A percentile compares a stretch with the other conserved stretches of the same genome.
Conservation (phyloP, 2,113 vertebrate genomes). For the Misgurnus anguillicaudatus region DNA sequence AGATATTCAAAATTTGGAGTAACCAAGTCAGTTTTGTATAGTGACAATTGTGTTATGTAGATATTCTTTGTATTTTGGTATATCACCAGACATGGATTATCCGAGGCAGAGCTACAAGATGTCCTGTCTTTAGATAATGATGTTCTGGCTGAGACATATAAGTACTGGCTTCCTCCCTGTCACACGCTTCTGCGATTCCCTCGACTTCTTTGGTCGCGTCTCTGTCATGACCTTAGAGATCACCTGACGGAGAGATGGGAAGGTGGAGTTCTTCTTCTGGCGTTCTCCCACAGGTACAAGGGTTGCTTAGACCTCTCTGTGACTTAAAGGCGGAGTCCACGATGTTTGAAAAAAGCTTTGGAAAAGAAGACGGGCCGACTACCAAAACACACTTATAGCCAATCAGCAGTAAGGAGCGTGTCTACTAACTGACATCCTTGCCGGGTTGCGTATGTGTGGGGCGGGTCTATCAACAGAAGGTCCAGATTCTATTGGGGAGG, state of each 20-base stretch:
- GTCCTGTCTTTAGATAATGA: conserved; percentile 82
- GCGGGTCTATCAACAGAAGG: too few relatives aligned
- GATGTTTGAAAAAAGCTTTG: too few relatives aligned
- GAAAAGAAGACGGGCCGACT: too few relatives aligned
- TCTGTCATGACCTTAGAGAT: conserved; percentile 70
- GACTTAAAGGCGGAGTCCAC: too few relatives aligned
- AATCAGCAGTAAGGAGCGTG: too few relatives aligned
- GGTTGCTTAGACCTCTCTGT: background rate
- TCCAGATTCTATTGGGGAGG: too few relatives aligned
- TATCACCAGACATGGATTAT: conserved; percentile 75
- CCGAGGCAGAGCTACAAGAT: conserved; percentile 81
- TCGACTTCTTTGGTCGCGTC: conserved; percentile 75
- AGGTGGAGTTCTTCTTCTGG: conserved; percentile 65
- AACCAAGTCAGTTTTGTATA: background rate
- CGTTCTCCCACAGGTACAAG: conserved; percentile 73
- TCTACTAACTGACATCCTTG: too few relatives aligned
- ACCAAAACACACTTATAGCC: too few relatives aligned
- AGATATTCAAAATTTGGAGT: background rate
- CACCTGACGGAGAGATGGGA: conserved; percentile 71
- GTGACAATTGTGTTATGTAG: too few relatives aligned
- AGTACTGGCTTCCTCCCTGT: conserved; percentile 70
- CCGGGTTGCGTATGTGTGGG: too few relatives aligned
- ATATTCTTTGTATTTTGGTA: background rate
- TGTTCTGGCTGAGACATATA: conserved; percentile 78
- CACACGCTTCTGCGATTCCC: conserved; percentile 76